Base-by-base conservation (phyloP, 2,888 invertebrate genomes). In the Temnothorax rugatulus region DNA sequence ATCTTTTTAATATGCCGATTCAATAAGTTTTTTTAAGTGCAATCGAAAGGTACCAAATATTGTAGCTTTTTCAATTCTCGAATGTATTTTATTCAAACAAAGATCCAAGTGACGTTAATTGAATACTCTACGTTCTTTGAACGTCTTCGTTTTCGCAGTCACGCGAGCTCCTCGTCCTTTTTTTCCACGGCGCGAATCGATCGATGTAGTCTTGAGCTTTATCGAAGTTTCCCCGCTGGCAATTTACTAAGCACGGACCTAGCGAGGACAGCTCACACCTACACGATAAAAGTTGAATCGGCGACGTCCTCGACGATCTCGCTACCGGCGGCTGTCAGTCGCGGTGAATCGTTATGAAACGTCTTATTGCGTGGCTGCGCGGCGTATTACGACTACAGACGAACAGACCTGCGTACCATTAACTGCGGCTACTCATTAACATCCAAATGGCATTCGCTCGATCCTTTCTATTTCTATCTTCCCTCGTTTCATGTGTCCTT, bases 211-310 rank as follows among this genome's bases (percentile, higher is more conserved):
- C 79, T 79, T 75, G 79, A 83, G 69, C 69, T 82, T 87, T 82
- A 82, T 87, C 81, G 69, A 82, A 75, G 59, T 84, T 82, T 85
- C 59, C 21, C 57, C 44, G 15, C n/a, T 29, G 34, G 63, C 75
- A 29, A 54, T 73, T 75, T 52, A 68, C 64, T 68, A 63, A 38
- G 50, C 34, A 38, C 77, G 85, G 79, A 29, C 59, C 84, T 76
- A 77, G 59, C 83, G 83, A 83, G 85, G 71, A 82, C 69, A 82
- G 50, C 66, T 71, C 68, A 85, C 84, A 79, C 79, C 73, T 79
- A 86, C 73, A 52, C 54, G 66, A 52, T 71, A 18, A 73, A 34
- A 73, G 47, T 81, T 47, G 84, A 76, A 85, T 76, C 83, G 84
- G n/a, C 68, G 34, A 15, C 54, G 75, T 84, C 69, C 83, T 84